Conservation (phyloP, 2,113 vertebrate genomes). For the Neodontobutis hainanensis region DNA sequence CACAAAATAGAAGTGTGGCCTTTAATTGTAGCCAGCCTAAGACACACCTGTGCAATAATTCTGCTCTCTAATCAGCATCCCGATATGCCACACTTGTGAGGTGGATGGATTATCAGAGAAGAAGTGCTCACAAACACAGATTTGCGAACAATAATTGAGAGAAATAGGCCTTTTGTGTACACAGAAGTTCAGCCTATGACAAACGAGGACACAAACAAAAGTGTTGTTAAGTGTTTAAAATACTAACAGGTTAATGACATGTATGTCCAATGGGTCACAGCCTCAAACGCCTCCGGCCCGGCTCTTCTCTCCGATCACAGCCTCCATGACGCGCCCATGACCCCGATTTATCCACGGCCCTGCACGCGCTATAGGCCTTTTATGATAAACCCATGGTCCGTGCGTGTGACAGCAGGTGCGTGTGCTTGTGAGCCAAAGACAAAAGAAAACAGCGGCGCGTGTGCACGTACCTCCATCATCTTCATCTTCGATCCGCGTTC, state of each 20-base stretch:
- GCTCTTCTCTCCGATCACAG: not conserved
- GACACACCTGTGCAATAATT: too few species aligned
- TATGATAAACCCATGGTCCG: not conserved
- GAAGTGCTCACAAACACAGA: too few species aligned
- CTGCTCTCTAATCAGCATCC: too few species aligned
- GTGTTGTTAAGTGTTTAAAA: too few species aligned
- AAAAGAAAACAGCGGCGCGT: not conserved
- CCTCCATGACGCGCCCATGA: slow-evolving; percentile 5
- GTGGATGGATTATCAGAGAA: too few species aligned
- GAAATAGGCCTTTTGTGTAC: too few species aligned
- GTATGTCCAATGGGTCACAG: not conserved
- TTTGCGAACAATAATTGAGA: too few species aligned
- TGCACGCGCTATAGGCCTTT: not conserved
- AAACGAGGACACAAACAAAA: too few species aligned
- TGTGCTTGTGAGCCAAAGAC: not conserved
- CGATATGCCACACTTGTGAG: too few species aligned
- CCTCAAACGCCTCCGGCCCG: not conserved
- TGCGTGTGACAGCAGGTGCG: not conserved
- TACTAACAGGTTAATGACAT: not conserved
- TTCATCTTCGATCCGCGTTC: not conserved
- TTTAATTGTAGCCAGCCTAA: too few species aligned
- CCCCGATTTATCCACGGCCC: not conserved
- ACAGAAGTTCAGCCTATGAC: too few species aligned
- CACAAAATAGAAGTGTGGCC: too few species aligned
- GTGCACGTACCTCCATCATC: not conserved